phyloP scores from a whole-genome alignment of 2,888 invertebrate genomes.

The Stegophylla sp. region DNA sequence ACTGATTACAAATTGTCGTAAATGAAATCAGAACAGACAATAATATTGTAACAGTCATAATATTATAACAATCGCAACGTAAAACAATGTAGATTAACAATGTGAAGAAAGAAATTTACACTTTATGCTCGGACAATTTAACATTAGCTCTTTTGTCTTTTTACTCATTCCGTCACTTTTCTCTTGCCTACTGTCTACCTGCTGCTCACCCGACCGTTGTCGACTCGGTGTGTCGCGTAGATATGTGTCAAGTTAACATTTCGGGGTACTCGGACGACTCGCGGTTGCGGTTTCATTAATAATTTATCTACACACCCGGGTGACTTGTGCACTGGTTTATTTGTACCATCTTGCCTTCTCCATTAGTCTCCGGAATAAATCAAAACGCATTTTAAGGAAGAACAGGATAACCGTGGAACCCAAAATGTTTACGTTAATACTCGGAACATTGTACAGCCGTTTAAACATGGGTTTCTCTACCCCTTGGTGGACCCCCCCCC shows the following conservation, averaged over 20 bases:
- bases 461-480: slow-evolving; percentile 8
- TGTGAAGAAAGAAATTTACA: neutral
- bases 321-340: slow-evolving; percentile 18
- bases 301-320: slow-evolving; percentile 39
- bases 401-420: slow-evolving; percentile 14
- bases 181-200: neutral
- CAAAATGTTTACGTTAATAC: slow-evolving; percentile 52
- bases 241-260: slow-evolving; percentile 20
- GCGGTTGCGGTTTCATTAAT: slow-evolving; percentile 45
- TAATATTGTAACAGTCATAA: too few species aligned
- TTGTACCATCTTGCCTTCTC: slow-evolving; percentile 15
- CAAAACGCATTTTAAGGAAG: slow-evolving; percentile 37
- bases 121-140: neutral
- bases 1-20: slow-evolving; percentile 17
- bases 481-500: neutral
- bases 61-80: neutral
- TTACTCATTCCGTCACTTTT: neutral
- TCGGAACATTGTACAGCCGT: slow-evolving; percentile 31
- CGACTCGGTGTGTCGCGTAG: neutral
- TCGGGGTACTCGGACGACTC: neutral
- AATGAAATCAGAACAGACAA: too few species aligned
- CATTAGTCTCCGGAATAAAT: slow-evolving; percentile 47
- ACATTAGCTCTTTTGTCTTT: neutral
- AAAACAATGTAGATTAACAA: neutral
- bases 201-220: neutral